A percentile compares a stretch with the other conserved stretches of the same genome.
These are phyloP conservation scores for Dendrolimus houi DNA, from an alignment of 2,888 invertebrate species.

Conservation along the genomic window DNA sequence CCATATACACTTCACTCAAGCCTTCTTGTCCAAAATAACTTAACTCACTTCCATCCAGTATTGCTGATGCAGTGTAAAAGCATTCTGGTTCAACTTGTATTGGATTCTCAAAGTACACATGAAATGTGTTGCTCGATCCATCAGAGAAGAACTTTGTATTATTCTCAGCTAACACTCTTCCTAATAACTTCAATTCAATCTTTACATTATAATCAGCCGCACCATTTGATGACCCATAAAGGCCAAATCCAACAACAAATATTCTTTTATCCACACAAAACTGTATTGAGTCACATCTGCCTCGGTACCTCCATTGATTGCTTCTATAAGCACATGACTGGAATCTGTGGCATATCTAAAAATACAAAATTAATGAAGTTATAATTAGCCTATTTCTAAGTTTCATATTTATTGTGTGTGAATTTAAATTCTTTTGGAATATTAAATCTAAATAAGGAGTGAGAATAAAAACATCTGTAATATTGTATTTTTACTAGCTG, in stretches of 20 bases:
- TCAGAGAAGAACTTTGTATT: constrained; percentile 97
- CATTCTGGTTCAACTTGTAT: constrained; percentile 94
- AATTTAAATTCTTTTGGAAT: not conserved
- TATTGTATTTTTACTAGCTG: not conserved
- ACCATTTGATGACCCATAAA: constrained; percentile 97
- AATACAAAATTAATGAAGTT: constrained; percentile 5
- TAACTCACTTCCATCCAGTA: constrained; percentile 94
- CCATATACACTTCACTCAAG: constrained; percentile 94
- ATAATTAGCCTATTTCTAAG: not conserved
- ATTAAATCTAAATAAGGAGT: no score
- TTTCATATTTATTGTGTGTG: no score
- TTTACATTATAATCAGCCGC: constrained; percentile 96
- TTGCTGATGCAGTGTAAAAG: constrained; percentile 96
- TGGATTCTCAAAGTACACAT: constrained; percentile 87
- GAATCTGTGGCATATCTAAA: constrained; percentile 94
- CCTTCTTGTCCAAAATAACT: constrained; percentile 99
- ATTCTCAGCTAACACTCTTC: constrained; percentile 92
- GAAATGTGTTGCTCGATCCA: constrained; percentile 97
- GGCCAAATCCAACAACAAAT: constrained; percentile 96
- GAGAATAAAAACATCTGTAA: not conserved
- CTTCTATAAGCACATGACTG: constrained; percentile 97
- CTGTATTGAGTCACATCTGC: constrained; percentile 97
- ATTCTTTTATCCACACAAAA: constrained; percentile 97
- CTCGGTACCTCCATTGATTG: constrained; percentile 98
- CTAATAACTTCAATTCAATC: constrained; percentile 93